A percentile compares a stretch with the other conserved stretches of the same genome.
Evolutionary conservation across 2,113 vertebrate genomes (phyloP).

Genomic region (Alexandromys fortis): DNA sequence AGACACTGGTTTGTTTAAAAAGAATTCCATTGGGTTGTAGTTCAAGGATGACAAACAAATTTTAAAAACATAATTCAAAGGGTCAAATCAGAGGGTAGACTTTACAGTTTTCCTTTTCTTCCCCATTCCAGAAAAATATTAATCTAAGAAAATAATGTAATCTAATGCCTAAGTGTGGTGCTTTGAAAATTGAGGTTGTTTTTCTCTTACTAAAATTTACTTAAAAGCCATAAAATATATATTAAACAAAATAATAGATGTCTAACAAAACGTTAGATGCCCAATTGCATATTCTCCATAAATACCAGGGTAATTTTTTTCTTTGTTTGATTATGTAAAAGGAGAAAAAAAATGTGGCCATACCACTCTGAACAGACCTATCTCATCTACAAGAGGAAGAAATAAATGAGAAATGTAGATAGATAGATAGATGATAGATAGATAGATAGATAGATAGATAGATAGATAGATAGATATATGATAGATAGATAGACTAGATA

Average conservation of each 20-base stretch:
- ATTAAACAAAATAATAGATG: background rate
- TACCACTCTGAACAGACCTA: background rate
- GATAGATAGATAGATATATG: background rate
- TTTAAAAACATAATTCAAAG: slow-evolving; percentile 45
- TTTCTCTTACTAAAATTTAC: slow-evolving; percentile 31
- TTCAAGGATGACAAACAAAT: background rate
- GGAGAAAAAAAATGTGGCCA: background rate
- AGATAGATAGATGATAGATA: too few species aligned
- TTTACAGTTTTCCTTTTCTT: slow-evolving; percentile 9
- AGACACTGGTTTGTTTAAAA: slow-evolving; percentile 32
- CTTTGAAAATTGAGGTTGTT: background rate
- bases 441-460: too few species aligned
- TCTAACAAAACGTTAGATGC: background rate
- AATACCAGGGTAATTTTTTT: background rate
- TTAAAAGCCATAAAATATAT: background rate
- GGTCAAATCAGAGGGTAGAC: background rate
- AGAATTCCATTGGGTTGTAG: background rate
- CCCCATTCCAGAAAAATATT: background rate
- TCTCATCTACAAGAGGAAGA: background rate
- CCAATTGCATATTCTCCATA: background rate
- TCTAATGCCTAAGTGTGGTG: background rate
- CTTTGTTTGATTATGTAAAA: slow-evolving; percentile 8
- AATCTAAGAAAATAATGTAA: background rate
- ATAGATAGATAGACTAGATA: too few species aligned
- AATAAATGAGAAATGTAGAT: background rate